phyloP scores from a whole-genome alignment of 2,888 invertebrate species.

The Sinodicranocentrus sp. region DNA sequence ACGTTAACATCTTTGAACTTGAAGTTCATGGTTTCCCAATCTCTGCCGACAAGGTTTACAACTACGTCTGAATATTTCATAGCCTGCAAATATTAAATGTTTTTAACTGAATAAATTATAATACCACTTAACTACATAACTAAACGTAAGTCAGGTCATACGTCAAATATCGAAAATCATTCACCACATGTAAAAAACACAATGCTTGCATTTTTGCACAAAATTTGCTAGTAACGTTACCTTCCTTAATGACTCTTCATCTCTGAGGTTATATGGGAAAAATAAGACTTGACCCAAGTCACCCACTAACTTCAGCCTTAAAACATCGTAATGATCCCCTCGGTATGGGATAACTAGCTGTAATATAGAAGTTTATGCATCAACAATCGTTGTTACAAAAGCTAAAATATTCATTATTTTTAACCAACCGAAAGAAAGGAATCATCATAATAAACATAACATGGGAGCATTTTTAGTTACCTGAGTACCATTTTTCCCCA shows the following conservation, averaged over 20 bases:
- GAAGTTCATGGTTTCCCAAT: conserved; percentile 95
- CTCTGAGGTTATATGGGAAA: conserved; percentile 89
- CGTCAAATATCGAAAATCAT: conserved; percentile 9
- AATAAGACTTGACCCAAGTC: conserved; percentile 98
- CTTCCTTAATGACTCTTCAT: conserved; percentile 91
- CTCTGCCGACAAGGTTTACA: conserved; percentile 94
- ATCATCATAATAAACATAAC: no score
- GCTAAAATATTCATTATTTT: no score
- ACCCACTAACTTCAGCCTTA: conserved; percentile 89
- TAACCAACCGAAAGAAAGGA: no score
- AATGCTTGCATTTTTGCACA: no score
- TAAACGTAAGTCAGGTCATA: background rate
- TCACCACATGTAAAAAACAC: background rate
- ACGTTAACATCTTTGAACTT: conserved; percentile 92
- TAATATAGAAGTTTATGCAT: background rate
- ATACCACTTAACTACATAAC: no score
- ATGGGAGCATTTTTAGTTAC: no score
- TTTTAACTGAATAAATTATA: no score
- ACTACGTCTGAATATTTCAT: conserved; percentile 98
- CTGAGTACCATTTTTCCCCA: conserved; percentile 93
- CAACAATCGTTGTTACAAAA: background rate
- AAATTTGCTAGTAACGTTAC: no score
- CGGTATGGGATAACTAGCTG: conserved; percentile 95
- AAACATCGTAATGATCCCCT: conserved; percentile 89
- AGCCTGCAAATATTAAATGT: conserved; percentile 79